Conservation (phyloP, 2,888 invertebrate genomes). For the Euproctis similis region DNA sequence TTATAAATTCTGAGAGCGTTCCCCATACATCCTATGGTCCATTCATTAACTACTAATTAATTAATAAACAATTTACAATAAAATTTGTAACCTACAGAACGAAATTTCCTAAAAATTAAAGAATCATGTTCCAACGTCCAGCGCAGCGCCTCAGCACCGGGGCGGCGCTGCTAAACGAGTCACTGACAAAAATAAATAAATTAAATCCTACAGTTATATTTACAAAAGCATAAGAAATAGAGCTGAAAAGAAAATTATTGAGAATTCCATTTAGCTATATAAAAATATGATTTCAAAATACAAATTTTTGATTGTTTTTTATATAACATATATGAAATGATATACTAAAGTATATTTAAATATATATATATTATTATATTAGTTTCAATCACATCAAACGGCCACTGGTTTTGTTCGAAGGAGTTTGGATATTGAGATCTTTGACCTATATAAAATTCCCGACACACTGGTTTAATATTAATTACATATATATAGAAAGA, state of each 20-base stretch:
- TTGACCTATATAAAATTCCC: constrained; percentile 38
- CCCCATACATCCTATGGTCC: constrained; percentile 64
- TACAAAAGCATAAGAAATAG: constrained; percentile 70
- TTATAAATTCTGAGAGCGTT: constrained; percentile 69
- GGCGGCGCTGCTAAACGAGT: constrained; percentile 25
- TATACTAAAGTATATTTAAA: too few relatives aligned
- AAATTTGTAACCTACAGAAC: constrained; percentile 74
- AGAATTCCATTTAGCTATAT: constrained; percentile 68
- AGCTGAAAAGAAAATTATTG: constrained; percentile 55
- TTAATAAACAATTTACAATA: constrained; percentile 64
- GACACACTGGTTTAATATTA: constrained; percentile 44
- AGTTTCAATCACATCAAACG: constrained; percentile 61
- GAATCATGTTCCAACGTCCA: constrained; percentile 10
- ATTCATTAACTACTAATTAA: constrained; percentile 61
- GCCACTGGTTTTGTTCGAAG: constrained; percentile 69
- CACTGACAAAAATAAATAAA: constrained; percentile 65
- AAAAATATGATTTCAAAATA: constrained; percentile 56
- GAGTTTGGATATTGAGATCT: constrained; percentile 69
- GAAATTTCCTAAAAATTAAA: constrained; percentile 68
- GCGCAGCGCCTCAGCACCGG: constrained; percentile 18
- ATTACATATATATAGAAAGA: constrained; percentile 20
- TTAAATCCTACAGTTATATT: constrained; percentile 65
- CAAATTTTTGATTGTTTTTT: constrained; percentile 33
- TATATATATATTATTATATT: constrained; percentile 33
- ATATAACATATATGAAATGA: too few relatives aligned